Evolutionary conservation across 2,113 vertebrate species (phyloP).

Genomic region (Conger conger): DNA sequence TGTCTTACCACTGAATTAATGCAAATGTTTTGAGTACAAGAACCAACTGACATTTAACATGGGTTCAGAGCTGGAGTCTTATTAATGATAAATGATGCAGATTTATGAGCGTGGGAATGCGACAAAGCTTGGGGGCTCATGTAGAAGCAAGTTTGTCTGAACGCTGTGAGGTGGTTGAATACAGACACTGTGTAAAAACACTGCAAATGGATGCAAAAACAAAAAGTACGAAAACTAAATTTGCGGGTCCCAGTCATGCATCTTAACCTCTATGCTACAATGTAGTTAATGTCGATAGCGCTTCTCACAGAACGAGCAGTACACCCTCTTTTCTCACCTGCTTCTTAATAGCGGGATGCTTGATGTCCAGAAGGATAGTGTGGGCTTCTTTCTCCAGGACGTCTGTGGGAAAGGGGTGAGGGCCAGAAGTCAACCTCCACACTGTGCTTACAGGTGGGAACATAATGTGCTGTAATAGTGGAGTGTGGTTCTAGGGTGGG

Average conservation of each 20-base stretch:
- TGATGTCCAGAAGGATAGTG: constrained; percentile 87
- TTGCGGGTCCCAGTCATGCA: too few relatives aligned
- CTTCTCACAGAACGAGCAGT: neutral
- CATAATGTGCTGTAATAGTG: too few relatives aligned
- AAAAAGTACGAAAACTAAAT: too few relatives aligned
- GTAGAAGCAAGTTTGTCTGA: neutral
- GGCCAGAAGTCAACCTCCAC: neutral
- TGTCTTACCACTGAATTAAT: too few relatives aligned
- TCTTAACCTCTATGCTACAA: too few relatives aligned
- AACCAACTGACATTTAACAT: neutral
- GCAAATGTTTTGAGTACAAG: too few relatives aligned
- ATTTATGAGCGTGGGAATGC: neutral
- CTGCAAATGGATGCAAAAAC: too few relatives aligned
- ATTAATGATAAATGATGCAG: neutral
- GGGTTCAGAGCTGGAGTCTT: neutral
- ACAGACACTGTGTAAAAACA: too few relatives aligned
- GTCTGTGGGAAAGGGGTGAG: constrained; percentile 64
- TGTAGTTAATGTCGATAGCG: neutral
- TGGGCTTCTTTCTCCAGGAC: constrained; percentile 83
- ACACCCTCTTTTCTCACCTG: constrained; percentile 69
- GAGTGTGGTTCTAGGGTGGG: too few relatives aligned
- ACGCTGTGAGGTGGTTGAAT: too few relatives aligned
- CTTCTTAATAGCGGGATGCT: constrained; percentile 92
- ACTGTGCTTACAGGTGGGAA: neutral
- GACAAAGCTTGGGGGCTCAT: neutral